phyloP scores from a whole-genome alignment of 2,888 invertebrate species.

The Drosophila kambysellisi region DNA sequence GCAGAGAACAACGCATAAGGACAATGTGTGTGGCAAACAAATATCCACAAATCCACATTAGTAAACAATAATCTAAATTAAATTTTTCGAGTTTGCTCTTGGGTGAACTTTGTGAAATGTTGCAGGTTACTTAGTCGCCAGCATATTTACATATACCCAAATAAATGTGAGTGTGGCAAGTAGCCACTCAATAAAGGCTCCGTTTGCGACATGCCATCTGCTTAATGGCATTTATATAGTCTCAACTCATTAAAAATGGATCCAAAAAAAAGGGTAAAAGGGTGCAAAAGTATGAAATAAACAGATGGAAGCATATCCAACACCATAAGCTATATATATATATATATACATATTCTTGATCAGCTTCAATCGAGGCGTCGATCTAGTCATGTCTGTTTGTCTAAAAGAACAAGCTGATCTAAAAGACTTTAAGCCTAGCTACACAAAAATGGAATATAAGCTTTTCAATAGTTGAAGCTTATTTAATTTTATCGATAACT shows the following conservation, averaged over 20 bases:
- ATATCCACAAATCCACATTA: not conserved
- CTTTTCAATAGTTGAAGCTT: too few species aligned
- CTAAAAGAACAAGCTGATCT: not conserved
- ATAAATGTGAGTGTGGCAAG: not conserved
- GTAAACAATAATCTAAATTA: not conserved
- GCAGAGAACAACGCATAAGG: constrained; percentile 22
- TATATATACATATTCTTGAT: not conserved
- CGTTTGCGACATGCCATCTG: too few species aligned
- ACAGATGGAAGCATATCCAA: not conserved
- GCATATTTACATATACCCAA: not conserved
- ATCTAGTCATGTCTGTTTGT: not conserved
- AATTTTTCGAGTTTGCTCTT: not conserved
- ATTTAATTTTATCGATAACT: not conserved
- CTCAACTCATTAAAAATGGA: not conserved
- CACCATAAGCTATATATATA: not conserved
- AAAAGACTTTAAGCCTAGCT: not conserved
- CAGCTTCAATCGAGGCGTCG: not conserved
- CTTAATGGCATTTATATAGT: not conserved
- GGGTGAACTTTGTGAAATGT: not conserved
- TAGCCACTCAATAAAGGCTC: not conserved
- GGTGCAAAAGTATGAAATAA: not conserved
- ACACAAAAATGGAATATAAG: not conserved
- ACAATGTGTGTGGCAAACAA: not conserved
- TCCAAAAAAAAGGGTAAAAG: too few species aligned
- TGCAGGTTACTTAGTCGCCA: not conserved